Evolutionary conservation across 2,797 vertebrate species (phyloP).

Genomic region (Enteromius fasciolatus): DNA sequence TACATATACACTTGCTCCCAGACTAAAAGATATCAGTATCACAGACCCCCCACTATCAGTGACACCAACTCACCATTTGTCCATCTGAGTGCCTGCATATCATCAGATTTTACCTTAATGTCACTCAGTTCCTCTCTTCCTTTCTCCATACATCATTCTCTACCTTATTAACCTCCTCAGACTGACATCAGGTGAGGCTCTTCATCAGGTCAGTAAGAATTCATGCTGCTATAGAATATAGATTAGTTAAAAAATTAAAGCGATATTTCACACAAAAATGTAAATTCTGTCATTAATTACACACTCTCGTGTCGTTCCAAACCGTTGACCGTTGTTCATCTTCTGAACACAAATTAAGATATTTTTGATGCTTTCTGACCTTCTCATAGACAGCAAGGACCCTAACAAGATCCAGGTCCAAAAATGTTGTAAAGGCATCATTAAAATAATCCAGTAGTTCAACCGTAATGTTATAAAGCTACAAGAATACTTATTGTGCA

Average conservation of each 20-base stretch:
- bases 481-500: no score
- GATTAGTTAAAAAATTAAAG: background rate
- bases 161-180: constrained; percentile 37
- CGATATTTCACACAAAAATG: background rate
- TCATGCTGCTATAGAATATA: background rate
- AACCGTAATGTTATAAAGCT: no score
- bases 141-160: constrained; percentile 32
- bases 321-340: no score
- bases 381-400: no score
- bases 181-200: constrained; percentile 28
- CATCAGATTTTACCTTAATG: constrained; percentile 45
- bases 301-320: background rate
- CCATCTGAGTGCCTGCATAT: constrained; percentile 45
- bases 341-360: no score
- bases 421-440: no score
- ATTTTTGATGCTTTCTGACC: no score
- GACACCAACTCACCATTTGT: constrained; percentile 54
- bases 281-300: background rate
- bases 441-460: no score
- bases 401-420: no score
- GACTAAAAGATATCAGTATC: constrained; percentile 50
- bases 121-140: constrained; percentile 36
- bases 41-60: constrained; percentile 43
- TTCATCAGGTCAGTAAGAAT: background rate
- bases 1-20: constrained; percentile 29